Conservation (phyloP, 1,140 invertebrate species). For the Cotesia typhae region DNA sequence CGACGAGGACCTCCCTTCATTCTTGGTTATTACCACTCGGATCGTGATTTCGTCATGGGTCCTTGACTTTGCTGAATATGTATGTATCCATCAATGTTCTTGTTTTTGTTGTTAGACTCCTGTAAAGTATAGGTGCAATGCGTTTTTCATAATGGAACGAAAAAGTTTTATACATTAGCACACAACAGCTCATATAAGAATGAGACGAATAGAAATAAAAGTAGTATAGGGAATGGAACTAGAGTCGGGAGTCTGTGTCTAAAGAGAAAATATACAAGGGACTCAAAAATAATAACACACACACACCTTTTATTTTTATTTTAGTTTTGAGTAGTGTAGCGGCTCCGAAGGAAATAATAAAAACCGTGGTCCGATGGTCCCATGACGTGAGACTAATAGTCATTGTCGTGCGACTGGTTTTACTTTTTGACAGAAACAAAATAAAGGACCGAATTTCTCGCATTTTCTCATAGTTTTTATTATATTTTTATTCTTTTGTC, state of each 20-base stretch:
- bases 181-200: neutral
- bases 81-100: slow-evolving; percentile 9
- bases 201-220: neutral
- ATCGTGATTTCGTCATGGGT: slow-evolving; percentile 58
- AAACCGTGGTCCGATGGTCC: neutral
- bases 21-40: slow-evolving; percentile 47
- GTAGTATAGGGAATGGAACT: slow-evolving; percentile 2
- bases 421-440: slow-evolving; percentile 19
- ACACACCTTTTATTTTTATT: slow-evolving; percentile 9
- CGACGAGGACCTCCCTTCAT: slow-evolving; percentile 39
- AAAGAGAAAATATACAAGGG: neutral
- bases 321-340: neutral
- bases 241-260: slow-evolving; percentile 1
- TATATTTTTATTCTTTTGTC: slow-evolving; percentile 6
- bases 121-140: slow-evolving; percentile 11
- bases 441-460: slow-evolving; percentile 20
- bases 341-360: neutral
- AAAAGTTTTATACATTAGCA: slow-evolving; percentile 31
- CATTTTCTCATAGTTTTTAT: slow-evolving; percentile 30
- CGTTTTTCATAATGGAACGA: slow-evolving; percentile 34
- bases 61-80: slow-evolving; percentile 52
- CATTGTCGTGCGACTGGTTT: slow-evolving; percentile 33
- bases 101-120: no score
- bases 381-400: slow-evolving; percentile 42
- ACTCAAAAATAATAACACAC: neutral